Evolutionary conservation across 2,888 invertebrate species (phyloP).

Genomic region (Agrochola litura): DNA sequence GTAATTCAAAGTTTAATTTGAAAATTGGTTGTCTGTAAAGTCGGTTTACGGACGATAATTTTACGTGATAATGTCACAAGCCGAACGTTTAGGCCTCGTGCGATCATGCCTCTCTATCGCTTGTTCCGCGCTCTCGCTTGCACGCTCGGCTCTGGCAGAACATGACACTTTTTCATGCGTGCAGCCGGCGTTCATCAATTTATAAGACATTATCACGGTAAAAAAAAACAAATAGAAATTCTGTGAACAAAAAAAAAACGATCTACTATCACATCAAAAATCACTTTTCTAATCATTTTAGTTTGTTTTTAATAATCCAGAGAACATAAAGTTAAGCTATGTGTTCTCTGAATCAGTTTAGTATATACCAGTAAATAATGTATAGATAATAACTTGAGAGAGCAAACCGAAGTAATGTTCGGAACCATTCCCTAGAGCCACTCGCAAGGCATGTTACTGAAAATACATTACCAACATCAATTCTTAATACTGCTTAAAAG

Average conservation of each 20-base stretch:
- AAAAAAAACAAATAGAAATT: neutral
- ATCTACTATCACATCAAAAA: neutral
- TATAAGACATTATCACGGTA: too few relatives aligned
- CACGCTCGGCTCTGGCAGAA: too few relatives aligned
- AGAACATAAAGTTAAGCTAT: neutral
- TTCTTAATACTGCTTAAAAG: slow-evolving; percentile 17
- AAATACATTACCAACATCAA: slow-evolving; percentile 38
- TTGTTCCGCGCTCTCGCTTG: too few relatives aligned
- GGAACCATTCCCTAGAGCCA: neutral
- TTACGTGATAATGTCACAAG: too few relatives aligned
- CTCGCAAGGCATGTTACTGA: neutral
- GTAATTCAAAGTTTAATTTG: neutral
- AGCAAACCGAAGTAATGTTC: neutral
- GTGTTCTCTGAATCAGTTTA: too few relatives aligned
- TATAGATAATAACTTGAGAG: neutral
- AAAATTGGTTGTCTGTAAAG: too few relatives aligned
- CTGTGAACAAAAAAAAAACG: neutral
- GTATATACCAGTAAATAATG: neutral
- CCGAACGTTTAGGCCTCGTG: too few relatives aligned
- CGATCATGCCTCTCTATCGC: too few relatives aligned
- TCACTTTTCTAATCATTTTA: neutral
- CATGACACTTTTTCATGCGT: too few relatives aligned
- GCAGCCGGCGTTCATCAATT: too few relatives aligned
- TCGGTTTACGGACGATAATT: too few relatives aligned
- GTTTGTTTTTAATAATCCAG: neutral